Percentiles rank a stretch among this genome's conserved stretches.
Conservation (phyloP, 2,888 invertebrate species). For the Volucella bombylans region DNA sequence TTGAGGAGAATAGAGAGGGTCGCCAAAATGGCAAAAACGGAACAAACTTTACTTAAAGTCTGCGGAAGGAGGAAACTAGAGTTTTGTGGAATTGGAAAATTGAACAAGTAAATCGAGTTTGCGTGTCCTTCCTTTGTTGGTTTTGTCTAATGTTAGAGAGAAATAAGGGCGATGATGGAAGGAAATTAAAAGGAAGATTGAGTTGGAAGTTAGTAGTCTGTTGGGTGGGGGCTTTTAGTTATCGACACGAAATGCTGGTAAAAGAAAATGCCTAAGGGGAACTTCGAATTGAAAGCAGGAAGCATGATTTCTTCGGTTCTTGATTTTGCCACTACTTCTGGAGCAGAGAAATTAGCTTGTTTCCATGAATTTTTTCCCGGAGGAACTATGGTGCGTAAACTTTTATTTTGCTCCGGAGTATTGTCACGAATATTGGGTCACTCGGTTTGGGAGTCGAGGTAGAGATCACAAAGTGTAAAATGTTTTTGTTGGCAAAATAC, state of each 20-base stretch:
- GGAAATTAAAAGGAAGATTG: conserved; percentile 69
- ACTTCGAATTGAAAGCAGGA: conserved; percentile 38
- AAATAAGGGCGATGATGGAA: conserved; percentile 20
- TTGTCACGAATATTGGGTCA: too few species aligned
- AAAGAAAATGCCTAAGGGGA: conserved; percentile 21
- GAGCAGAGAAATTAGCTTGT: too few species aligned
- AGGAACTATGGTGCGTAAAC: too few species aligned
- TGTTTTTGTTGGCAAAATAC: too few species aligned
- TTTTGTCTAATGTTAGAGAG: not conserved
- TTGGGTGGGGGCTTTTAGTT: conserved; percentile 6
- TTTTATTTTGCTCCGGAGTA: too few species aligned
- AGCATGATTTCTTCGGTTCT: not conserved
- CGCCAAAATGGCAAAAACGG: conserved; percentile 14
- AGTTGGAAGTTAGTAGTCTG: conserved; percentile 55
- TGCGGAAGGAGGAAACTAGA: conserved; percentile 19
- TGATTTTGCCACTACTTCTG: too few species aligned
- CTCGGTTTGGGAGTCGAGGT: too few species aligned
- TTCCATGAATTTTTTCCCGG: too few species aligned
- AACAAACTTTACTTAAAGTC: conserved; percentile 47
- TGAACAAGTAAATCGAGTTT: conserved; percentile 68
- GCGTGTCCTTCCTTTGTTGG: conserved; percentile 24
- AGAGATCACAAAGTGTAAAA: too few species aligned
- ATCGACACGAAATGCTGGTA: conserved; percentile 49
- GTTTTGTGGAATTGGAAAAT: conserved; percentile 59
- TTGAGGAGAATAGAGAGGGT: conserved; percentile 32